Conservation (phyloP, 2,113 vertebrate species). For the Ochotona curzoniae region DNA sequence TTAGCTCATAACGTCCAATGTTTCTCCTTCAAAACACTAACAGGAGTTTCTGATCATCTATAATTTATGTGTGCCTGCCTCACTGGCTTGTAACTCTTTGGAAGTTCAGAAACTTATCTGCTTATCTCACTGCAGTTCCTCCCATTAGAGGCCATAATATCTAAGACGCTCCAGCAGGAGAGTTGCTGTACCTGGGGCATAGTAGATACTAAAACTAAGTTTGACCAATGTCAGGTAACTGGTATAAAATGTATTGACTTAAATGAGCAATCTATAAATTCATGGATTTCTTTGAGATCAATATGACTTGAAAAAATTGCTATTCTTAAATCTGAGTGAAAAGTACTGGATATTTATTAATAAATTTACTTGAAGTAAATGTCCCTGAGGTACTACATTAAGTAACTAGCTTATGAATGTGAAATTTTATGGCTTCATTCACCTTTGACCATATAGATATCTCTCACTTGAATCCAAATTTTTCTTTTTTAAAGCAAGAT, state of each 20-base stretch:
- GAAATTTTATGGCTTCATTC: slow-evolving; percentile 29
- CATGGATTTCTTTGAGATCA: slow-evolving; percentile 2
- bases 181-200: background rate
- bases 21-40: background rate
- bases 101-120: background rate
- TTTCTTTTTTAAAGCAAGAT: background rate
- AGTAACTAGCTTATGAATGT: background rate
- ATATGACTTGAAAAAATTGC: background rate
- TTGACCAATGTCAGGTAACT: background rate
- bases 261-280: background rate
- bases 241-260: slow-evolving; percentile 22
- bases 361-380: slow-evolving; percentile 18
- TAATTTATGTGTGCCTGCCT: background rate
- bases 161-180: background rate
- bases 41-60: background rate
- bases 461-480: slow-evolving; percentile 1
- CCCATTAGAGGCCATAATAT: background rate
- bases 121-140: background rate
- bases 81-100: background rate
- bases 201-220: background rate
- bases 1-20: background rate
- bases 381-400: background rate
- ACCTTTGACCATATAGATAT: background rate
- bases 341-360: background rate
- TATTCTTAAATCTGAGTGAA: slow-evolving; percentile 31